Conservation (phyloP, 2,888 invertebrate species). For the Coecobrya sp. region DNA sequence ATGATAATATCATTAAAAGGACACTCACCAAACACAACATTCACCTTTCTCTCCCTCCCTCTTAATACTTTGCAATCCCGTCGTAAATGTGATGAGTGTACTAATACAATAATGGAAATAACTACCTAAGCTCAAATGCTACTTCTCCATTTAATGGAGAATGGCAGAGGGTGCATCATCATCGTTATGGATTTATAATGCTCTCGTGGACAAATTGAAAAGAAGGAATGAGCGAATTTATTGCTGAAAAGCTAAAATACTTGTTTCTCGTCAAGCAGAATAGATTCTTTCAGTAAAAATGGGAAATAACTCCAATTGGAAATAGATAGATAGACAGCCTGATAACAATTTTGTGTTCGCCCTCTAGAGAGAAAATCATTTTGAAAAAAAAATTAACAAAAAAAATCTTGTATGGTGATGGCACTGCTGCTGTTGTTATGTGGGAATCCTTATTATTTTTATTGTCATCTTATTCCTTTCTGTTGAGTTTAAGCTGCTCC, state of each 20-base stretch:
- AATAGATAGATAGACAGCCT: slow-evolving; percentile 40
- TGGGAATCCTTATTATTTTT: not conserved
- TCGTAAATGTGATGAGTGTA: not conserved
- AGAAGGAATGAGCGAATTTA: not conserved
- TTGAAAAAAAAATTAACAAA: slow-evolving; percentile 6
- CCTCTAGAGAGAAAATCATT: slow-evolving; percentile 32
- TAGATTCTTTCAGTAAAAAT: not conserved
- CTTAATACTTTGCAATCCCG: not conserved
- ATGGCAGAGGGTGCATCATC: not conserved
- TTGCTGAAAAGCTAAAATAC: not conserved
- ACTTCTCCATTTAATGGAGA: not conserved
- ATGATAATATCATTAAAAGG: not conserved
- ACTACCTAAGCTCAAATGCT: not conserved
- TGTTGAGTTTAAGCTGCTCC: slow-evolving; percentile 3
- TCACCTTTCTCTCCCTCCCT: not conserved
- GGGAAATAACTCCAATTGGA: not conserved
- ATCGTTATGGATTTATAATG: slow-evolving; percentile 5
- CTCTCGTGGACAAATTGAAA: not conserved
- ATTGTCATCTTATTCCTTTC: not conserved
- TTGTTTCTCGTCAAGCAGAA: not conserved
- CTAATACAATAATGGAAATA: not conserved
- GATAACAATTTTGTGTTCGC: slow-evolving; percentile 19
- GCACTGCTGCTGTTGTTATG: not conserved
- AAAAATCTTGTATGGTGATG: not conserved
- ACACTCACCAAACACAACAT: not conserved